A percentile compares a stretch with the other conserved stretches of the same genome.
Evolutionary conservation across 2,113 vertebrate genomes (phyloP).

Genomic region (Balaenoptera acutorostrata): DNA sequence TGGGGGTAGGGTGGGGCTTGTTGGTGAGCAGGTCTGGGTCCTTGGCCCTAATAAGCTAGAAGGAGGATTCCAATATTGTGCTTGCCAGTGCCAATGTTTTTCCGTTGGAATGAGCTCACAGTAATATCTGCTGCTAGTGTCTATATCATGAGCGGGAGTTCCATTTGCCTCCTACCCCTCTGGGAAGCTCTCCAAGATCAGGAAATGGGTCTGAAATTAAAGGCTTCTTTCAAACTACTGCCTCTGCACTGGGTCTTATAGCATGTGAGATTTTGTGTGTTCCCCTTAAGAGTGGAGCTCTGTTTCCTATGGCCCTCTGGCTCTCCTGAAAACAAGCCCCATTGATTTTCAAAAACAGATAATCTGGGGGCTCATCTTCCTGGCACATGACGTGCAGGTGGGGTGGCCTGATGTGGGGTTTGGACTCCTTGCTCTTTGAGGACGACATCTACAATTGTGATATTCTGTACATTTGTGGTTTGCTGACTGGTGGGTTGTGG

Average conservation of each 20-base stretch:
- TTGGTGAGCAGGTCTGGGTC: neutral
- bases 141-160: neutral
- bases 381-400: neutral
- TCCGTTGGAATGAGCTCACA: neutral
- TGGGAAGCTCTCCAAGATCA: neutral
- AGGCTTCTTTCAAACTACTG: neutral
- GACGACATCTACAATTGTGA: too few relatives aligned
- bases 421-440: neutral
- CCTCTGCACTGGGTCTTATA: neutral
- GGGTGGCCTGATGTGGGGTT: neutral
- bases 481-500: too few relatives aligned
- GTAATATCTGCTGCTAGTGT: neutral
- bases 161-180: neutral
- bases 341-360: neutral
- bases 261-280: neutral
- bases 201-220: neutral
- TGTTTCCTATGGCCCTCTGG: neutral
- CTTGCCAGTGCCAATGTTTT: neutral
- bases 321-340: neutral
- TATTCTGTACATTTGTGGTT: too few relatives aligned
- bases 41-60: neutral
- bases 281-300: neutral
- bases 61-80: neutral
- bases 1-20: neutral
- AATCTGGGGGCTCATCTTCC: neutral